A percentile compares a stretch with the other conserved stretches of the same genome.
Conservation (phyloP, 2,797 vertebrate species). For the Catamblyrhynchus diadema region DNA sequence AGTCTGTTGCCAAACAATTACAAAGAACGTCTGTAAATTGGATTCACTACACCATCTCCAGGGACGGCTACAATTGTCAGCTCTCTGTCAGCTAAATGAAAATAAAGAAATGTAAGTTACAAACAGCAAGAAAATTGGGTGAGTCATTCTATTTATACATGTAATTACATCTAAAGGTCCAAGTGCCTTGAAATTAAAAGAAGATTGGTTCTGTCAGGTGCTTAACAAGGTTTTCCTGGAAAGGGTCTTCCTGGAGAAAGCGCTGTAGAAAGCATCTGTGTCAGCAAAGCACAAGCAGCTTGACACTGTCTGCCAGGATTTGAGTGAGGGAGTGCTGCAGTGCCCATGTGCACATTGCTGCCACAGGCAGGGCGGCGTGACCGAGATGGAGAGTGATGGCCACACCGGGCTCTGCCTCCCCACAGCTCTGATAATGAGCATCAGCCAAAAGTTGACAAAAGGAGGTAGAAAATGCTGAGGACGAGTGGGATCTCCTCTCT, state of each 20-base stretch:
- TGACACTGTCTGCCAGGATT: background rate
- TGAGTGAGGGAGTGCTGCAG: accelerated
- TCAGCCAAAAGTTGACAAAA: background rate
- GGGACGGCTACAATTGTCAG: slow-evolving; percentile 28
- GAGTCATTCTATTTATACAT: slow-evolving; percentile 31
- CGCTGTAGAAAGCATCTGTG: background rate
- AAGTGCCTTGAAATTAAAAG: slow-evolving; percentile 43
- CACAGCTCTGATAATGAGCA: background rate
- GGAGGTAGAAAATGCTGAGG: background rate
- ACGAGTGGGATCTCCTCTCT: background rate
- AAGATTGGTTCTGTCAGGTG: slow-evolving; percentile 17
- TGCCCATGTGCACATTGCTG: background rate
- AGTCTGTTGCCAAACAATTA: slow-evolving; percentile 16
- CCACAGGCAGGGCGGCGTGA: background rate
- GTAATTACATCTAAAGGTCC: slow-evolving; percentile 44
- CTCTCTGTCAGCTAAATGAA: slow-evolving; percentile 44
- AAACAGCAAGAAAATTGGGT: slow-evolving; percentile 35
- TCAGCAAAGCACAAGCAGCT: background rate
- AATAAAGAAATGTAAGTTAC: slow-evolving; percentile 48
- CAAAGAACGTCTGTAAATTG: slow-evolving; percentile 26
- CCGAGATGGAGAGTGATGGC: background rate
- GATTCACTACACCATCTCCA: background rate
- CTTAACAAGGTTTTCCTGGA: slow-evolving; percentile 34
- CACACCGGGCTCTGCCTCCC: background rate
- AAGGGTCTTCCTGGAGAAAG: background rate